Evolutionary conservation across 2,797 vertebrate genomes (phyloP).

Genomic region (Vireo griseus): DNA sequence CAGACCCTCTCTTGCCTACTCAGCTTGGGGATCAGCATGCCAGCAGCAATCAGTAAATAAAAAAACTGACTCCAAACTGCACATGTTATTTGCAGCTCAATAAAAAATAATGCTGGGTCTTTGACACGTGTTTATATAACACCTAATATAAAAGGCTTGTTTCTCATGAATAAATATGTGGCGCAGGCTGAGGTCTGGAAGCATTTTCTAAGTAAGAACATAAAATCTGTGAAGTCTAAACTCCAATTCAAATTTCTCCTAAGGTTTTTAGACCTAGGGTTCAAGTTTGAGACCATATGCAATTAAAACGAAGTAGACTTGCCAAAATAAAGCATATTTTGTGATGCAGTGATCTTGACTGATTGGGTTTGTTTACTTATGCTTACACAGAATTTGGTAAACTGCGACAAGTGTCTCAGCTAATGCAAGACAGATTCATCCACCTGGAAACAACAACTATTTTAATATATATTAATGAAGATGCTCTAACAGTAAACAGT

Average conservation of each 20-base stretch:
- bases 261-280: background rate
- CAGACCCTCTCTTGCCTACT: background rate
- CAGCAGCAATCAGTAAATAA: conserved; percentile 13
- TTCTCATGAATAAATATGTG: conserved; percentile 18
- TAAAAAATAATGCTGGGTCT: conserved; percentile 41
- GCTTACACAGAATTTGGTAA: background rate
- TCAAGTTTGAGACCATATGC: background rate
- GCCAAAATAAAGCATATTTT: conserved; percentile 17
- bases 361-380: background rate
- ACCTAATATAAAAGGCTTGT: conserved; percentile 43
- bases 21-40: background rate
- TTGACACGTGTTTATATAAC: conserved; percentile 31
- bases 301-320: conserved; percentile 3
- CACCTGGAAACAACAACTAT: background rate
- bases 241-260: background rate
- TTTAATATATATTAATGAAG: background rate
- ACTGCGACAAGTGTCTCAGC: background rate
- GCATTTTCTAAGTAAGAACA: conserved; percentile 8
- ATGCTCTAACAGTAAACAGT: background rate
- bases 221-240: conserved; percentile 15
- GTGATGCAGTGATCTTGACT: background rate
- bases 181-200: background rate
- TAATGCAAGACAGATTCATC: background rate
- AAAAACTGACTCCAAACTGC: background rate
- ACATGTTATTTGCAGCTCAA: conserved; percentile 28